A percentile compares a stretch with the other conserved stretches of the same genome.
These are phyloP conservation scores for Crocidura indochinensis DNA, from an alignment of 2,797 vertebrate species.

Conservation along the genomic window DNA sequence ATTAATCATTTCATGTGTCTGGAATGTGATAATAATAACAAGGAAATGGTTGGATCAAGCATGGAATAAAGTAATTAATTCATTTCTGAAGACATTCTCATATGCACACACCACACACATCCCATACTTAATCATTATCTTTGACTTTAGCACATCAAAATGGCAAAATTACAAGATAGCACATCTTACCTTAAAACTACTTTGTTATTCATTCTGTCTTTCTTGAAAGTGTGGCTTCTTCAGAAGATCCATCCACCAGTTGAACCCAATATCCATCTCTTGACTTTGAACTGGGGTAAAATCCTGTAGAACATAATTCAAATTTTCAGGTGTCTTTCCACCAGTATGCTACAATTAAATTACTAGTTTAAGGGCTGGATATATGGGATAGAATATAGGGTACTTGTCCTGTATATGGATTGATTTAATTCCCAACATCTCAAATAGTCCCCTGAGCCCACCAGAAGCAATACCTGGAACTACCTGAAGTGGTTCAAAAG, in stretches of 20 bases:
- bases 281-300: conserved; percentile 3
- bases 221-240: background rate
- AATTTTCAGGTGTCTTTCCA: background rate
- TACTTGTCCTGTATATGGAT: too few species aligned
- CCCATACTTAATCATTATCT: too few species aligned
- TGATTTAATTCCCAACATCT: too few species aligned
- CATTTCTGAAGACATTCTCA: background rate
- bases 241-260: background rate
- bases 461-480: too few species aligned
- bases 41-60: background rate
- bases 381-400: too few species aligned
- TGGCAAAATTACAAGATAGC: background rate
- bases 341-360: conserved; percentile 22
- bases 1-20: background rate
- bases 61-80: background rate
- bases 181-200: background rate
- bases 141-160: background rate
- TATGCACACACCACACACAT: background rate
- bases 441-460: too few species aligned
- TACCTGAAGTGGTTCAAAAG: too few species aligned
- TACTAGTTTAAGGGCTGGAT: background rate
- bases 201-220: background rate
- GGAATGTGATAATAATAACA: background rate
- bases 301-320: background rate
- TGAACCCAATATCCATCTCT: background rate